Base-by-base conservation (phyloP, 1,140 invertebrate genomes). In the Thalassaphorura encarpata region DNA sequence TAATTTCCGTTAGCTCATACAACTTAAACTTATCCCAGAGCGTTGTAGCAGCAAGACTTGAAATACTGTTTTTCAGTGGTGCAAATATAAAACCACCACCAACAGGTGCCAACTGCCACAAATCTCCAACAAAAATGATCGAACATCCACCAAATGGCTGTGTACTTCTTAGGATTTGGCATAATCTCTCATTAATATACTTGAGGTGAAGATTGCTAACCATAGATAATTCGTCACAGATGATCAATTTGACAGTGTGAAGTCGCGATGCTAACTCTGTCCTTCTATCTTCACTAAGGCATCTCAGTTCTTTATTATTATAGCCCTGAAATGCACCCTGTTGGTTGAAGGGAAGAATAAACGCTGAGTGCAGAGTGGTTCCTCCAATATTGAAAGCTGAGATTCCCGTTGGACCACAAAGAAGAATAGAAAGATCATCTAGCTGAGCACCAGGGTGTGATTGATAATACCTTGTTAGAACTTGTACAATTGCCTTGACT, bases 161-260 rank as follows among this genome's bases (percentile, higher is more conserved):
- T 43, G 64, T 56, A 24, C 40, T 60, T 21, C 62, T 62, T 28
- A 66, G 67, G 31, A 73, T 69, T 66, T 72, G 66, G 50, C 60
- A 42, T 24, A 71, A 50, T 43, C 69, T 40, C 13, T 39, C 46
- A 54, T 69, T 60, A n/a, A 72, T 55, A 19, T 64, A 36, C 19
- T 45, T 13, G 23, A 71, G 58, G 28, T 64, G 60, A 41, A 29
- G 59, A 23, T 54, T 24, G 27, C 68, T 66, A 16, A 70, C 65
- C 69, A 71, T 70, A 19, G 66, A 69, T 29, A 72, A 66, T 67
- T 72, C 69, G 61, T 72, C 70, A 51, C 72, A 70, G 24, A 72
- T 71, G 21, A 72, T 31, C 27, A 70, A 28, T 66, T 69, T 66
- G 18, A 67, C 42, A 48, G 67, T 33, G 26, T 41, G 52, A 16